Base-by-base conservation (phyloP, 2,888 invertebrate genomes). In the Molorchus minor region DNA sequence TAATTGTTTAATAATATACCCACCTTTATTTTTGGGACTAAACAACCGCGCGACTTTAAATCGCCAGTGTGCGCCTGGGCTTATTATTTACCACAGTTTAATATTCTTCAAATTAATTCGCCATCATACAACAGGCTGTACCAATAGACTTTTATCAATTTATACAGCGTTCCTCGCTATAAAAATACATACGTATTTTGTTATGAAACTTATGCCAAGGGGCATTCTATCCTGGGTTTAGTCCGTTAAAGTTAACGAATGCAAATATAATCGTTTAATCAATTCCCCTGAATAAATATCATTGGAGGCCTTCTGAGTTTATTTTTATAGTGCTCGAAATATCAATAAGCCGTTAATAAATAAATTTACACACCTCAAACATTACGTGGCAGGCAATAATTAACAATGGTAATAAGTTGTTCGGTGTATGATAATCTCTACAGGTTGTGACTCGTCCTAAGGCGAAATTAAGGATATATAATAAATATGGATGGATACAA, bases 151-250 rank as follows among this genome's bases (percentile, higher is more conserved):
- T 43, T 33, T 3, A 19, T 30, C 8, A 2, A 15, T 17, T 47
- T 21, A 36, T 21, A 35, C 19, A 19, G n/a, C n/a, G n/a, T n/a
- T n/a, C 21, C 10, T 19, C 13, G 47, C 21, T 10, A 13, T 13
- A 36, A 35, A 35, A 21, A 16, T 45, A 20, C 36, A 21, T 35
- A 36, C 36, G 30, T 47, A 47, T 47, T n/a, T n/a, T 8, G 15
- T 51, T 38, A 51, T 15, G 25, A 51, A 51, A 51, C 38, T 25
- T 40, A 40, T 51, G 49, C 35, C 21, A 51, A 51, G 35, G n/a
- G 12, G 17, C 36, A 38, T 36, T 49, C 38, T 49, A 49, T 36
- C 21, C 16, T 16, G 16, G 20, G 12, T 20, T 38, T 17, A 38
- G 16, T 51, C 36, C 16, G 17, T 40, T 40, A 40, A 51, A 16